Evolutionary conservation across 2,797 vertebrate genomes (phyloP), one percentile per base, ranked within the genome.

Genomic region (Enteromius radiatus): DNA sequence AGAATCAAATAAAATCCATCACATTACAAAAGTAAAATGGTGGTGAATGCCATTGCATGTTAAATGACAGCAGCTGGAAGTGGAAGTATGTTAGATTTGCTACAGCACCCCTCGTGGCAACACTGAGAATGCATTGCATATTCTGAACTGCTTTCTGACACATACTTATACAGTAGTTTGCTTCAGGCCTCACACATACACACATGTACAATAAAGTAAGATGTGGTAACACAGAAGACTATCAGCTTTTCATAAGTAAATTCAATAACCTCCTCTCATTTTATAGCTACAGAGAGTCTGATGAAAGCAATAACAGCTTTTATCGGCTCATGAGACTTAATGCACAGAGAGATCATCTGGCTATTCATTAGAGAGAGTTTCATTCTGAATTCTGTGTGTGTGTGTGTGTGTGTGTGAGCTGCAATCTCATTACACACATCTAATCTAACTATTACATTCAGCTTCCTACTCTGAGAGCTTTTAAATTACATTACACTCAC

Each of bases 301-400:
- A 78, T 78, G 45, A 84, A 87, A 81, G 75, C 80, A 87, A 82
- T 81, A 85, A 81, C 78, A 73, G 64, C 54, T 63, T 68, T 71
- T 67, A 84, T 64, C 9, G 2, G 49, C 47, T 82, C 79, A 43
- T 54, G 75, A 74, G 43, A 82, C 59, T 82, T 78, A 36, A 73
- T 73, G 63, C 74, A 70, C 33, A 45, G 80, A 68, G 45, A 84
- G 83, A 84, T 75, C 43, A 82, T 61, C 76, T 52, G 23, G 21
- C 81, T 80, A 76, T 82, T 83, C 80, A 78, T 82, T 85, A 78
- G 31, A 69, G 73, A 70, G 78, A 10, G 80, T 76, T 82, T 69
- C 64, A 74, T 70, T 84, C 65, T 11, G 68, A 11, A 81, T 81
- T 78, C 45, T 61, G 54, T 63, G 14, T 47, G 74, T 68, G n/a